phyloP scores from a whole-genome alignment of 2,113 vertebrate genomes.

The Oncorhynchus nerka region DNA sequence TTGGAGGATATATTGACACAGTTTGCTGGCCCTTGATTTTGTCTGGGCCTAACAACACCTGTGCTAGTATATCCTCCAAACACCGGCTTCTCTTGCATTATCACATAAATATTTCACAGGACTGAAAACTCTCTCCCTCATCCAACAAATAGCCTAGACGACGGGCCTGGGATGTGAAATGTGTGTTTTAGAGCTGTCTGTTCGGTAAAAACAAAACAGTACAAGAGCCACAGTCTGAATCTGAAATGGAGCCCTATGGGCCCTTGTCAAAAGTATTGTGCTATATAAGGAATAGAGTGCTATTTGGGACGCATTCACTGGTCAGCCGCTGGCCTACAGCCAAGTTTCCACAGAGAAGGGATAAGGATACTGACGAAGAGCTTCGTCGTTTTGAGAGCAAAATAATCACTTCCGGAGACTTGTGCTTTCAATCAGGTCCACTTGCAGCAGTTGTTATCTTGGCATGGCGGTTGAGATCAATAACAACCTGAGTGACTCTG shows the following conservation, averaged over 20 bases:
- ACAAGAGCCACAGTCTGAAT: background rate
- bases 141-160: no score
- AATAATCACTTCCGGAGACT: conserved; percentile 18
- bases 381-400: conserved; percentile 29
- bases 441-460: conserved; percentile 3
- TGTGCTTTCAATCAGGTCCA: conserved; percentile 15
- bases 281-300: no score
- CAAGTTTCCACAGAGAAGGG: conserved; percentile 29
- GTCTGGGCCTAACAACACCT: no score
- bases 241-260: no score
- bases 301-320: background rate
- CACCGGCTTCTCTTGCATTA: no score
- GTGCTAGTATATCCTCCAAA: no score
- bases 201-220: conserved; percentile 4
- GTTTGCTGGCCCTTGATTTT: no score
- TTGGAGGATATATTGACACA: no score
- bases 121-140: no score
- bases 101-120: no score
- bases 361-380: conserved; percentile 23
- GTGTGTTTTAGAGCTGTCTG: background rate
- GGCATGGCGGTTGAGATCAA: conserved; percentile 20
- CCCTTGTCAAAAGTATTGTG: no score
- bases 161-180: background rate
- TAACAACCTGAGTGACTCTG: conserved; percentile 9
- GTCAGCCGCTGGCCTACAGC: background rate